Base-by-base conservation (phyloP, 1,140 invertebrate species). In the Popillia japonica region DNA sequence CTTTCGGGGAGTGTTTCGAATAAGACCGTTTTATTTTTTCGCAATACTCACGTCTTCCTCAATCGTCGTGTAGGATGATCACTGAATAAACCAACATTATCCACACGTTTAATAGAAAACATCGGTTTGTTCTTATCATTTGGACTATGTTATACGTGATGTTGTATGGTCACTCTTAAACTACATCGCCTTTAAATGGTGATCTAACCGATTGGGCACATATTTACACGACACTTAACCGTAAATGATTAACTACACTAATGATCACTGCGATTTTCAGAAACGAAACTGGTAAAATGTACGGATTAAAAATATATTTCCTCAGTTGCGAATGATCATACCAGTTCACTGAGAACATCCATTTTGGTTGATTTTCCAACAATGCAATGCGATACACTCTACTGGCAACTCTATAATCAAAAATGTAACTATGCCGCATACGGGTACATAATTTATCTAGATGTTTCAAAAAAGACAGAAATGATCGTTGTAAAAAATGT, bases 351-450 rank as follows among this genome's bases (percentile, higher is more conserved):
- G 68, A 73, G 41, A 68, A 55, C 78, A 75, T 42, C 78, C 78
- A 78, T 78, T 73, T 78, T 78, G 72, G 73, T 75, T 75, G 42
- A 42, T 34, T 75, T 75, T 78, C 78, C 78, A 78, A 78, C 78
- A 75, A 73, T 78, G 78, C 78, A 78, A 64, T 75, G 73, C 78
- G 78, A 59, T 41, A 44, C 22, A 48, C 22, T 2, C 61, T 74
- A 40, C 34, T 74, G 41, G 17, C 72, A 74, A 74, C 72, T 74
- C 14, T 23, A 41, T 44, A 74, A 41, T 10, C 11, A 7, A 14
- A 74, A 74, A 74, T 74, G 34, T 74, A 23, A 20, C 72, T 68
- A 22, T 6, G 27, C 14, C 48, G 11, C 27, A 68, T 27, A 23
- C 11, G 22, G 20, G 61, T 68, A 10, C 3, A 10, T 17, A n/a